Conservation (phyloP, 2,113 vertebrate genomes). For the Nymphicus hollandicus region DNA sequence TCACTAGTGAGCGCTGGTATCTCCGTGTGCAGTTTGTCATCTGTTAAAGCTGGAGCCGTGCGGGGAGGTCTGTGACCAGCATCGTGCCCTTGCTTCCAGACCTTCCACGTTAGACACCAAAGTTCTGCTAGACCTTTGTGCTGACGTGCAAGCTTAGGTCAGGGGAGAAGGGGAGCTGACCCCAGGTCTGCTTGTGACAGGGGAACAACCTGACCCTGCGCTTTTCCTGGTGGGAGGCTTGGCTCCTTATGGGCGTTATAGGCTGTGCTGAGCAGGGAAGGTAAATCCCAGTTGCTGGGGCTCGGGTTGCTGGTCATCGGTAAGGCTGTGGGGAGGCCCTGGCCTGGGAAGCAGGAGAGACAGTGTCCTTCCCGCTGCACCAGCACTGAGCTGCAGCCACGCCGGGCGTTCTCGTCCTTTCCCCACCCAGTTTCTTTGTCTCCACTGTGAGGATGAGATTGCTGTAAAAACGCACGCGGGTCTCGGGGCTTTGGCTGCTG, state of each 20-base stretch:
- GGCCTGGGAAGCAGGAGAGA: not conserved
- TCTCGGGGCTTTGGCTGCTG: not conserved
- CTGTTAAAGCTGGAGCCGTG: not conserved
- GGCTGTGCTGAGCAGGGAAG: not conserved
- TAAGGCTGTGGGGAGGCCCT: not conserved
- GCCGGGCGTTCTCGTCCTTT: not conserved
- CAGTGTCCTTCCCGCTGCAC: not conserved
- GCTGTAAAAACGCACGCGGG: not conserved
- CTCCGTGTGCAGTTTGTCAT: not conserved
- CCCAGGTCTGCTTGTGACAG: accelerated
- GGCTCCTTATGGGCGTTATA: accelerated
- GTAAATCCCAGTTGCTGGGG: accelerated
- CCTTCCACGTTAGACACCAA: not conserved
- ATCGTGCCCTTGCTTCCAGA: not conserved
- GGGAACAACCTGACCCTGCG: accelerated
- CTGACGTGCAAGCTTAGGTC: too few relatives aligned
- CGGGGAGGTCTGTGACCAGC: not conserved
- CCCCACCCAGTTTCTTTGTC: conserved; percentile 42
- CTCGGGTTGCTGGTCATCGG: accelerated
- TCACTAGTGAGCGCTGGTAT: accelerated
- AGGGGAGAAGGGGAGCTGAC: not conserved
- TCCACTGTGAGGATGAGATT: not conserved
- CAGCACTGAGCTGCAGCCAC: not conserved
- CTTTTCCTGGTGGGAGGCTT: not conserved
- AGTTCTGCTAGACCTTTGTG: not conserved